Conservation (phyloP, 2,113 vertebrate genomes). For the Albula glossodonta region DNA sequence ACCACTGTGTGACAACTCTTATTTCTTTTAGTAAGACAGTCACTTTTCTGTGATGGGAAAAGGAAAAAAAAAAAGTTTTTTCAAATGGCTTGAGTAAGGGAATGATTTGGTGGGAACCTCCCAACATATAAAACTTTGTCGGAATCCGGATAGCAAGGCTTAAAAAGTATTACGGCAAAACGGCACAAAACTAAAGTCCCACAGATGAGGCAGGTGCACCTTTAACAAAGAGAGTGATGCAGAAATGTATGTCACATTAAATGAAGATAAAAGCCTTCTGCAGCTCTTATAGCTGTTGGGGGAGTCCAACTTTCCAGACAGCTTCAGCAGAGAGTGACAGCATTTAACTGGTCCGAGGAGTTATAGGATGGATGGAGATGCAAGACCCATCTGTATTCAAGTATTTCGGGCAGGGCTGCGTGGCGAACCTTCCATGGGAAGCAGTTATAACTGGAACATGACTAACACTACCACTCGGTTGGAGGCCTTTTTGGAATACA, state of each 20-base stretch:
- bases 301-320: constrained; percentile 43
- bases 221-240: constrained; percentile 27
- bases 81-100: not conserved
- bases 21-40: no score
- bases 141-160: not conserved
- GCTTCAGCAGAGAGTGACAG: constrained; percentile 18
- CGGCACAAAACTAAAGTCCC: not conserved
- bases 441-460: not conserved
- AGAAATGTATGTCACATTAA: constrained; percentile 37
- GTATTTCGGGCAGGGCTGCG: not conserved
- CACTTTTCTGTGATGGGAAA: not conserved
- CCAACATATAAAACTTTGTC: constrained; percentile 16
- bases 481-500: not conserved
- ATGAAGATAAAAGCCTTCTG: constrained; percentile 23
- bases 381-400: constrained; percentile 27
- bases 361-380: constrained; percentile 35
- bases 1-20: not conserved
- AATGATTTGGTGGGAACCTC: not conserved
- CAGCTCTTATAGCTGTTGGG: constrained; percentile 26
- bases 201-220: not conserved
- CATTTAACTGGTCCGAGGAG: constrained; percentile 21
- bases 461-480: not conserved
- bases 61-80: not conserved
- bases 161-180: not conserved
- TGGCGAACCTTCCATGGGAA: not conserved